Evolutionary conservation across 1,140 invertebrate species (phyloP), one percentile per base, ranked within the genome.

Genomic region (Hirudo medicinalis): DNA sequence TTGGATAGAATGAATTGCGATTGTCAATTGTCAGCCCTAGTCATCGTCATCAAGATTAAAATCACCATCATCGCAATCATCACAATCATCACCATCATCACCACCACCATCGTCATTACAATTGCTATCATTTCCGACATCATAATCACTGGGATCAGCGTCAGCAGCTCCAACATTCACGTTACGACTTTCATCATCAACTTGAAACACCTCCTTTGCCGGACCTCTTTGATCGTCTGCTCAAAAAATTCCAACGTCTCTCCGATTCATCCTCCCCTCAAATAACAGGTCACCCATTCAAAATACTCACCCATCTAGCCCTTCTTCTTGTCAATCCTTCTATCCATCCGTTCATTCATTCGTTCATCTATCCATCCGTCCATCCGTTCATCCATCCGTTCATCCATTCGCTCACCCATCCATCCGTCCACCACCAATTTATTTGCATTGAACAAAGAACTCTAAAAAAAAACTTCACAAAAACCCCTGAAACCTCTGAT

Each of bases 21-120:
- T n/a, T n/a, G n/a, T n/a, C n/a, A n/a, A n/a, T n/a, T n/a, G n/a
- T n/a, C n/a, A n/a, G n/a, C n/a, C n/a, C n/a, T n/a, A n/a, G n/a
- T 54, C 69, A 22, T 70, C 69, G 43, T 70, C 53, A 54, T 70
- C 53, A 54, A 54, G 43, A 53, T 70, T 43, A 4, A 3, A 5
- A 53, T 20, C 43, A 25, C 25, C 69, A 70, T 25, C 43, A 70
- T 27, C 2, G 49, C 40, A 19, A 69, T 69, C 66, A 13, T 67
- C 66, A 67, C 29, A 3, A 67, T 11, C 66, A 29, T 32, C 66
- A 67, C 11, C 66, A 36, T 13, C 20, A 36, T 5, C 66, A 13
- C 29, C 32, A 67, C 9, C 54, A 57, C 9, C 25, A 20, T 57
- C 9, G 25, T 57, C 2, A 57, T 57, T 25, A 57, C 25, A 20